These are phyloP conservation scores for Ceyx margarethae DNA, from an alignment of 2,113 vertebrate species.

Conservation along the genomic window DNA sequence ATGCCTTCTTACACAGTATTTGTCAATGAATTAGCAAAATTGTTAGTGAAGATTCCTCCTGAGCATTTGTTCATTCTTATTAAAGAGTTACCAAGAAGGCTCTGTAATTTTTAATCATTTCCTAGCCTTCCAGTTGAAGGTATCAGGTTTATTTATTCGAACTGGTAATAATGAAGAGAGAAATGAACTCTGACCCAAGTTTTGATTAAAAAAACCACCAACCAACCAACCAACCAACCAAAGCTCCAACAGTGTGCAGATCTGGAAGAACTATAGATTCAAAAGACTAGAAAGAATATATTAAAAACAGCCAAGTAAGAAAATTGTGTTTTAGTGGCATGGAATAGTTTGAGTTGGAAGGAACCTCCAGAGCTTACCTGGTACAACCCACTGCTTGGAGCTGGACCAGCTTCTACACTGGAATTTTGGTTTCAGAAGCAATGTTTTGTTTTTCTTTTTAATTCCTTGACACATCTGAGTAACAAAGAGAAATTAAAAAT, in stretches of 20 bases:
- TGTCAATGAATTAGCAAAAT: neutral
- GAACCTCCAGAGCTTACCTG: neutral
- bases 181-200: neutral
- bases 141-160: neutral
- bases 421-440: slow-evolving; percentile 50
- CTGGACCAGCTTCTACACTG: neutral
- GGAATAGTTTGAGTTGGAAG: neutral
- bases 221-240: too few relatives aligned
- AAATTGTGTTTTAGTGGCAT: neutral
- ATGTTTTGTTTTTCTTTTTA: slow-evolving; percentile 56
- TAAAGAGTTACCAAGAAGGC: slow-evolving; percentile 14
- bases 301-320: neutral
- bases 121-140: neutral
- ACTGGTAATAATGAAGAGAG: neutral
- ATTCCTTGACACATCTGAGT: slow-evolving; percentile 42
- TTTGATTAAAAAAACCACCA: neutral
- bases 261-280: slow-evolving; percentile 19
- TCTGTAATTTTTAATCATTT: neutral
- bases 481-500: slow-evolving; percentile 51
- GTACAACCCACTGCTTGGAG: accelerated
- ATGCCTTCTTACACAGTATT: slow-evolving; percentile 4
- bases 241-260: neutral
- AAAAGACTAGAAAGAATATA: neutral
- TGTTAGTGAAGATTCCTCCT: neutral
- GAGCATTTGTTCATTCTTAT: slow-evolving; percentile 45